Conservation (phyloP, 2,888 invertebrate species). For the Thumatha senex region DNA sequence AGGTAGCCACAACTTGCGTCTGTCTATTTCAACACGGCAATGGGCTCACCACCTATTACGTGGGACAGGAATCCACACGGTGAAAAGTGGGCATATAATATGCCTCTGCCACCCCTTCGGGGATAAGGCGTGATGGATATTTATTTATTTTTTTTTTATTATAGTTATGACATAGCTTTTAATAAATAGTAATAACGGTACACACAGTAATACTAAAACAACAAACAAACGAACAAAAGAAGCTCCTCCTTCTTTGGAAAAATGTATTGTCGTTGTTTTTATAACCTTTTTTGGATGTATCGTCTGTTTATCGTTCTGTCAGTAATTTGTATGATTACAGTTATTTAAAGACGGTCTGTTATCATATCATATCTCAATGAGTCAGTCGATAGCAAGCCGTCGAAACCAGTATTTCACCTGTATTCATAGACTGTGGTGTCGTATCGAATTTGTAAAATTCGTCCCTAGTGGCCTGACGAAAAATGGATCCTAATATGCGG, state of each 20-base stretch:
- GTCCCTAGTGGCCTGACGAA: conserved; percentile 17
- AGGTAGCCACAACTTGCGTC: too few species aligned
- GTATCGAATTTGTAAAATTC: conserved; percentile 11
- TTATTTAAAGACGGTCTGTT: conserved; percentile 45
- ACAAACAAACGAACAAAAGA: too few species aligned
- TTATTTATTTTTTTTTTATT: too few species aligned
- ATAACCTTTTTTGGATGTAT: conserved; percentile 15
- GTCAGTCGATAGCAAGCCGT: conserved; percentile 55
- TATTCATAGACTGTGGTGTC: conserved; percentile 12
- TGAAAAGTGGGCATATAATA: too few species aligned
- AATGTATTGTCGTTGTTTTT: not conserved
- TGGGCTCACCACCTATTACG: too few species aligned
- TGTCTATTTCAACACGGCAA: too few species aligned
- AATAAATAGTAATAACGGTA: too few species aligned
- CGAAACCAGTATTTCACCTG: conserved; percentile 33
- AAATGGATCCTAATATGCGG: conserved; percentile 48
- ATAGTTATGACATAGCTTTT: too few species aligned
- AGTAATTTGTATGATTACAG: conserved; percentile 43
- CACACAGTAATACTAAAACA: too few species aligned
- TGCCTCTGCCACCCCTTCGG: too few species aligned
- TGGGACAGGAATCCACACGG: too few species aligned
- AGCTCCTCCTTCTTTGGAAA: not conserved
- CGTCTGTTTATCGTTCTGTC: conserved; percentile 33
- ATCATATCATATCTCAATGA: conserved; percentile 58
- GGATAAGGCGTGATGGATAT: too few species aligned